Base-by-base conservation (phyloP, 2,888 invertebrate genomes). In the Caenorhabditis sp. region DNA sequence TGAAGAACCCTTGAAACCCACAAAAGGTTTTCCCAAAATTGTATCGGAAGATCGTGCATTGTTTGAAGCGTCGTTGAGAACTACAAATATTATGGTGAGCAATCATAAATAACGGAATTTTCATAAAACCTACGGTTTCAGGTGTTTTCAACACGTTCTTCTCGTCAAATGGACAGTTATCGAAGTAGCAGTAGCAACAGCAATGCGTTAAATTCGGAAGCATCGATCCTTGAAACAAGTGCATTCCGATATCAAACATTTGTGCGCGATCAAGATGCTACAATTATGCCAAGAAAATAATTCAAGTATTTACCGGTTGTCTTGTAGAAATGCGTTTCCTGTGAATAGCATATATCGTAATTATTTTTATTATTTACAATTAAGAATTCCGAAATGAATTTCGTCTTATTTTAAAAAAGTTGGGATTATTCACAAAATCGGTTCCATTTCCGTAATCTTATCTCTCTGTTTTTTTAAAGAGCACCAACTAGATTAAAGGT, bases 11-110 rank as follows among this genome's bases (percentile, higher is more conserved):
- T 38, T n/a, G 21, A 5, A 25, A n/a, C 23, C 59, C 4, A 14
- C 12, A 17, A n/a, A 49, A 17, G 49, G 26, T 21, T 14, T 23
- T 17, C 43, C 59, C 3, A 25, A 14, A 59, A 20, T 49, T 26
- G 49, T 43, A 8, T 14, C 14, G 8, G 43, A 59, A n/a, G 59
- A 59, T 25, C 38, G 38, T 17, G 1, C 17, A 17, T 14, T 59
- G 21, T 59, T 59, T 25, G 59, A 59, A 26, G 59, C 43, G 8
- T 49, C 59, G 12, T 59, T 17, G 43, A 4, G 59, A n/a, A 49
- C 49, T 1, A 59, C 59, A 26, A 59, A 49, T 49, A 49, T 59
- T 26, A 38, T 59, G 59, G 59, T 59, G 21, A 36, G 14, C 14
- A 21, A 21, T 53, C 23, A 23, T 21, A n/a, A 8, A n/a, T 53